Base-by-base conservation (phyloP, 2,797 vertebrate species). In the Parotocinclus haroldoi region DNA sequence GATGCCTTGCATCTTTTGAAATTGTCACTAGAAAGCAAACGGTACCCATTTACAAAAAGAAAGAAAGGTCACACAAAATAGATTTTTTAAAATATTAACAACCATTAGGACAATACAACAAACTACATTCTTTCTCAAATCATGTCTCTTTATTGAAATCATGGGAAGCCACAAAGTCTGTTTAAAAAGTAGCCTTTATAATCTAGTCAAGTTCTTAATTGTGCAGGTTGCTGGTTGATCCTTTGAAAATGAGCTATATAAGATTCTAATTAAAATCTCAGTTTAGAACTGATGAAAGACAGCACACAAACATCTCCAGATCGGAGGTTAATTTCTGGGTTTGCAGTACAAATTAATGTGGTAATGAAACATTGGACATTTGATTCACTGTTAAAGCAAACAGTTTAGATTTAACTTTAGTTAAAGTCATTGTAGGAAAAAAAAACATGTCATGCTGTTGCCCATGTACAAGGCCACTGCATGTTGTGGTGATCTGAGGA, bases 381-480 rank as follows among this genome's bases (percentile, higher is more conserved):
- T 51, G 39, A 71, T 50, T 45, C 57, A 44, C 58, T 45, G 58
- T 54, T 42, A 63, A 42, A 65, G 58, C 45, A 50, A 14, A 37
- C 9, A 6, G 7, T 42, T 53, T 14, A 64, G 49, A 54, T 54
- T 65, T 9, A n/a, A 13, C 55, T 46, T 60, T 18, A 58, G 50
- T 55, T 10, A 66, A 48, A 62, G 42, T 53, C 44, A 36, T 16
- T 63, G 42, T 51, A 63, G 59, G 11, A 54, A 6, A 50, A 72
- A 66, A 61, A 14, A 19, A 70, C 18, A 49, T 50, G 60, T 64
- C 66, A 61, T 75, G 66, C 70, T 42, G 4, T 40, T 69, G 58
- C 63, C 38, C 8, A 17, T 64, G 10, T 57, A 56, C 10, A 58
- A 59, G 60, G 61, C 16, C 27, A 3, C 39, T 17, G 50, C 46